Conservation (phyloP, 2,888 invertebrate genomes). For the Halictus quadricinctus region DNA sequence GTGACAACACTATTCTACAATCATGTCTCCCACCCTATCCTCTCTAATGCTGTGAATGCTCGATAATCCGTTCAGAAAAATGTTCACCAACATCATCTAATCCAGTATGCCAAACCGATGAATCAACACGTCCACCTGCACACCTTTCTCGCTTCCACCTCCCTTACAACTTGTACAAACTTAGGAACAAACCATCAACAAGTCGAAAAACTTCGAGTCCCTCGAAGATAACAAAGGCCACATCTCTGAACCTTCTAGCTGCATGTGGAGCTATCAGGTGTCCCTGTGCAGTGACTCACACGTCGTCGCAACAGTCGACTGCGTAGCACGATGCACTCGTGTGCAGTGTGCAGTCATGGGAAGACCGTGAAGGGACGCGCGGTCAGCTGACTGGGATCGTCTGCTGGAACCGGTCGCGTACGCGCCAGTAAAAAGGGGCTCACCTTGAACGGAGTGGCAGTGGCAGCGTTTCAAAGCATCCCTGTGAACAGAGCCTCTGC, state of each 20-base stretch:
- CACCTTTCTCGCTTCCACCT: not conserved
- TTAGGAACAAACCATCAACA: not conserved
- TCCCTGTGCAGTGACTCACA: not conserved
- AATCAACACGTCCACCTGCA: not conserved
- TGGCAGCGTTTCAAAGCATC: conserved; percentile 59
- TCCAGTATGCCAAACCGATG: not conserved
- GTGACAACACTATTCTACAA: not conserved
- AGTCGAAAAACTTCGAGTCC: not conserved
- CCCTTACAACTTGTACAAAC: not conserved
- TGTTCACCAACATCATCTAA: not conserved
- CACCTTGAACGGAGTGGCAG: conserved; percentile 56
- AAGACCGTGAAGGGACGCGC: not conserved
- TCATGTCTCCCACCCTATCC: not conserved
- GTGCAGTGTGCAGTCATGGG: not conserved
- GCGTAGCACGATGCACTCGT: not conserved
- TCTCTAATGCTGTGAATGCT: not conserved
- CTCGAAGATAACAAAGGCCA: not conserved
- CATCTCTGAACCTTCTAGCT: not conserved
- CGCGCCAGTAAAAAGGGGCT: conserved; percentile 17
- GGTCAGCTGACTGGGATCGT: conserved; percentile 29
- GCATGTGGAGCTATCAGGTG: not conserved
- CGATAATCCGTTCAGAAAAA: not conserved
- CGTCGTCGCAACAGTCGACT: not conserved
- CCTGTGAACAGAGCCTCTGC: conserved; percentile 54
- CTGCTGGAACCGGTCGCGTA: conserved; percentile 1